phyloP scores from a whole-genome alignment of 2,113 vertebrate genomes.

The Cyprinodon variegatus region DNA sequence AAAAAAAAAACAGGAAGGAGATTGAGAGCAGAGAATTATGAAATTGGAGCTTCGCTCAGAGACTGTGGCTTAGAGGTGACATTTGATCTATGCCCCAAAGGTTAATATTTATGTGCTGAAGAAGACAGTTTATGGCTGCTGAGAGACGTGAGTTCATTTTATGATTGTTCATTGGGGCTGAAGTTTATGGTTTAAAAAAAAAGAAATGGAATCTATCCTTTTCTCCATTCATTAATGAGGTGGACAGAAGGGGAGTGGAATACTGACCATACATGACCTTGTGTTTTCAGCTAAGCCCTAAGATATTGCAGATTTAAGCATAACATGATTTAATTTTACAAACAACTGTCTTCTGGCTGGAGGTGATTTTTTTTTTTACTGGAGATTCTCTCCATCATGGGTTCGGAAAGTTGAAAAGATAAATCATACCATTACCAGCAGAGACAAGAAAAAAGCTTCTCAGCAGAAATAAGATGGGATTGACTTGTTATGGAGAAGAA shows the following conservation, averaged over 20 bases:
- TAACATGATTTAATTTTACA: background rate
- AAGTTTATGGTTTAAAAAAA: background rate
- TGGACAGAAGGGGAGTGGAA: too few relatives aligned
- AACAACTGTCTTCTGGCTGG: background rate
- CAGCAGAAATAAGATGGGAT: too few relatives aligned
- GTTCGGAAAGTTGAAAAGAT: too few relatives aligned
- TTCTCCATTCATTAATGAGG: background rate
- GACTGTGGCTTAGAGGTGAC: constrained; percentile 54
- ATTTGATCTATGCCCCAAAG: constrained; percentile 52
- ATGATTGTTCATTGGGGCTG: background rate
- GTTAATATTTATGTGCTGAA: constrained; percentile 15
- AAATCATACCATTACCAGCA: too few relatives aligned
- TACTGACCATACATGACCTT: background rate
- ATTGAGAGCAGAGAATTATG: constrained; percentile 49
- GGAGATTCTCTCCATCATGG: too few relatives aligned
- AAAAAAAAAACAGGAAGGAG: constrained; percentile 34
- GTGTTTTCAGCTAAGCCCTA: background rate
- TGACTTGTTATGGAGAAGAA: too few relatives aligned
- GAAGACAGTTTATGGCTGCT: background rate
- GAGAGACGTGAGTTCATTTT: background rate
- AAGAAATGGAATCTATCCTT: background rate
- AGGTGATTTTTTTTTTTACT: too few relatives aligned
- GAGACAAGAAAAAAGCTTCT: too few relatives aligned
- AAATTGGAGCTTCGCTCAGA: constrained; percentile 42
- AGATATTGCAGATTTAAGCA: background rate